These are phyloP conservation scores for Campylorhamphus procurvoides DNA, from an alignment of 2,113 vertebrate species.

Conservation along the genomic window DNA sequence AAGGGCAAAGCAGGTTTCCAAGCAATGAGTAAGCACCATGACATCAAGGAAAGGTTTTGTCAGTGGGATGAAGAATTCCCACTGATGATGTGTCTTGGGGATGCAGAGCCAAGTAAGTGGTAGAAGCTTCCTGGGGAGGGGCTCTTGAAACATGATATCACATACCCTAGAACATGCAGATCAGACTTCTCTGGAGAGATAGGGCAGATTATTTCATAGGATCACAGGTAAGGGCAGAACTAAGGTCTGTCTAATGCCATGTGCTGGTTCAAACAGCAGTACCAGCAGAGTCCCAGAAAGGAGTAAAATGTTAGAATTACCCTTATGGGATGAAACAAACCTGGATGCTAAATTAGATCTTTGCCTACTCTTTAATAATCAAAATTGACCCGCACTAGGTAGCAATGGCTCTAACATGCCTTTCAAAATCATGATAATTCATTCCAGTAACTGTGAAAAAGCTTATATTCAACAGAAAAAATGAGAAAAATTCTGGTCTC, in stretches of 20 bases:
- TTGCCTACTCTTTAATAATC: background rate
- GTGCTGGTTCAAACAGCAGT: background rate
- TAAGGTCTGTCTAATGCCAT: background rate
- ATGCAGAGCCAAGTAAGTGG: background rate
- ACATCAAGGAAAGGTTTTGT: constrained; percentile 45
- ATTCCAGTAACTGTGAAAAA: background rate
- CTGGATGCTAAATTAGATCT: background rate
- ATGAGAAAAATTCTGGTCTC: background rate
- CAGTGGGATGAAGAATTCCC: constrained; percentile 5
- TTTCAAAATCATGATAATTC: background rate
- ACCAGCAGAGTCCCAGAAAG: background rate
- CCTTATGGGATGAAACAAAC: background rate
- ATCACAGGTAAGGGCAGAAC: background rate
- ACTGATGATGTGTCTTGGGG: background rate
- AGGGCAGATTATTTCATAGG: background rate
- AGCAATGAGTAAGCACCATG: constrained; percentile 38
- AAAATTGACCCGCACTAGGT: background rate
- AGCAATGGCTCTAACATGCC: background rate
- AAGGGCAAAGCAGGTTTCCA: constrained; percentile 49
- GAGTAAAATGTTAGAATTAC: background rate
- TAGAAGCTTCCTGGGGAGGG: background rate
- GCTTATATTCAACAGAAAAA: background rate
- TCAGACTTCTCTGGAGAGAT: background rate
- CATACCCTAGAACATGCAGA: background rate
- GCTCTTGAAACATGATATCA: background rate